Conservation (phyloP, 1,140 invertebrate species). For the Drosophila tsacasi region DNA sequence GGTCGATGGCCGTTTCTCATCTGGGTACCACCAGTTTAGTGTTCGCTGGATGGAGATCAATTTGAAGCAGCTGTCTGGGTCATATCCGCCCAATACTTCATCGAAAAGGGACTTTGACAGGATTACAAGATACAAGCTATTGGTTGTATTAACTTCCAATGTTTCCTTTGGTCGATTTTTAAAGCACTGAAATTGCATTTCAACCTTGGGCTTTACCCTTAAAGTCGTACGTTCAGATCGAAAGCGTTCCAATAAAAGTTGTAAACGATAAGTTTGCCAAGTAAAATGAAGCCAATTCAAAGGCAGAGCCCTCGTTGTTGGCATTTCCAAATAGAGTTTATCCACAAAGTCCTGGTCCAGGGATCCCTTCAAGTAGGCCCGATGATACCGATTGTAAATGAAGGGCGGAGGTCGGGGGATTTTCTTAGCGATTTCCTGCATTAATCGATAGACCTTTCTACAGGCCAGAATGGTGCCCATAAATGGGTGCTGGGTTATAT, state of each 20-base stretch:
- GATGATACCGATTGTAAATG: conserved; percentile 15
- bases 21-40: conserved; percentile 63
- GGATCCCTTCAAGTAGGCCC: not conserved
- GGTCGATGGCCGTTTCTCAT: conserved; percentile 36
- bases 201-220: not conserved
- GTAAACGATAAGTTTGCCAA: conserved; percentile 36
- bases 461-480: conserved; percentile 12
- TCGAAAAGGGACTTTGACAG: conserved; percentile 11
- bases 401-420: conserved; percentile 10
- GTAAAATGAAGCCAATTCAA: conserved; percentile 21
- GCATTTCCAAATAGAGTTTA: not conserved
- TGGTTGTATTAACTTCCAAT: conserved; percentile 10
- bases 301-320: rapidly evolving
- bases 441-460: conserved; percentile 16
- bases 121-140: conserved; percentile 27
- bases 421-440: conserved; percentile 7
- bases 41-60: conserved; percentile 21
- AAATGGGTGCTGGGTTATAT: conserved; percentile 15
- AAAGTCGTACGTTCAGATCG: no score
- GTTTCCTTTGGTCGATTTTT: no score
- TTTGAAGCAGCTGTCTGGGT: conserved; percentile 23
- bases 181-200: conserved; percentile 27
- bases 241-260: not conserved
- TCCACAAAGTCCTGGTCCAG: conserved; percentile 15
- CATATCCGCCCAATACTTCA: not conserved